A percentile compares a stretch with the other conserved stretches of the same genome.
These are phyloP conservation scores for Oceanodroma tethys DNA, from an alignment of 2,113 vertebrate species.

Conservation along the genomic window DNA sequence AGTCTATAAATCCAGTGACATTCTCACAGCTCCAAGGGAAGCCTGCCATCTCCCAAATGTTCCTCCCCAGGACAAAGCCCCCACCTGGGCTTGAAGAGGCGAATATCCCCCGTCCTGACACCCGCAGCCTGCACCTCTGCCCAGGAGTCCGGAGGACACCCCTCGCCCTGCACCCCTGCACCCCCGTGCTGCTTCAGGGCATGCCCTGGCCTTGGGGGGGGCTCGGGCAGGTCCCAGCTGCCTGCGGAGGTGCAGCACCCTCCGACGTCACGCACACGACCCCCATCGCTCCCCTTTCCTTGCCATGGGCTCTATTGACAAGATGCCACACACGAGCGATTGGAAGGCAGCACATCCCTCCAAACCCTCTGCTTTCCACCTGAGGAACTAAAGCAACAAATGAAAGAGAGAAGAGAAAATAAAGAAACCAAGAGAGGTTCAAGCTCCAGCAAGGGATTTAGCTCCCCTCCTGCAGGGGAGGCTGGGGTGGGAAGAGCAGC, in stretches of 20 bases:
- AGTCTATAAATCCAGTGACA: background rate
- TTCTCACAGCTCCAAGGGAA: background rate
- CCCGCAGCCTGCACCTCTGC: background rate
- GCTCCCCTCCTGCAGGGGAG: no score
- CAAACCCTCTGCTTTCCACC: background rate
- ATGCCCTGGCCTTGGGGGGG: background rate
- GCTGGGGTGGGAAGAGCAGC: rapidly evolving
- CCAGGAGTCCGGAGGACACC: no score
- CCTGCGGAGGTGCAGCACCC: background rate
- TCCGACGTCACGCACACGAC: rapidly evolving
- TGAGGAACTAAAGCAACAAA: background rate
- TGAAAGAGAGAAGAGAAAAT: background rate
- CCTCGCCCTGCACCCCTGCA: background rate
- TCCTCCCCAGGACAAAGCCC: background rate
- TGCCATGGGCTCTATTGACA: background rate
- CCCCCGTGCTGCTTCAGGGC: background rate
- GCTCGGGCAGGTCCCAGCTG: background rate
- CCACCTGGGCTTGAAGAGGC: no score
- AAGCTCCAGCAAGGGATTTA: background rate
- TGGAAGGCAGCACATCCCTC: background rate
- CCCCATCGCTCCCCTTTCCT: background rate
- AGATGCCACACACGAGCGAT: background rate
- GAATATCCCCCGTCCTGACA: background rate
- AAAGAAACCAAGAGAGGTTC: background rate
- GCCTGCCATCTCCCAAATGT: background rate